Conservation (phyloP, 2,797 vertebrate species). For the Acipenser oxyrinchus region DNA sequence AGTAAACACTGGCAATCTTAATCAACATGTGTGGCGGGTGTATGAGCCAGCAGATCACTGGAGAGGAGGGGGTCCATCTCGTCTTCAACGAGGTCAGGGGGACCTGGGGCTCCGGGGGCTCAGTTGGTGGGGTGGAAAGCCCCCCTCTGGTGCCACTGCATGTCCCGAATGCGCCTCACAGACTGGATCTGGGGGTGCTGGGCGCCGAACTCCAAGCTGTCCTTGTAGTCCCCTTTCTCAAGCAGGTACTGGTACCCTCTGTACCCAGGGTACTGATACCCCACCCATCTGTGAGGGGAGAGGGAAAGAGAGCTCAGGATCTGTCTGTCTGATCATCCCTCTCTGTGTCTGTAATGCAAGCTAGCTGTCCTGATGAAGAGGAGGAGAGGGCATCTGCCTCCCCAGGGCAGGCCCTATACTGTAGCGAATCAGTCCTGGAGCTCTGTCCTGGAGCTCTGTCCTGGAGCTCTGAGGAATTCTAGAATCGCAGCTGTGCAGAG, state of each 20-base stretch:
- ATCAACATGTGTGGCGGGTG: neutral
- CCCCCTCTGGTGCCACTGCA: constrained; percentile 86
- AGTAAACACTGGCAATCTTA: neutral
- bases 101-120: constrained; percentile 3
- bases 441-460: too few species aligned
- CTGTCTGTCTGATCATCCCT: neutral
- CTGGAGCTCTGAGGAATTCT: too few species aligned
- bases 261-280: constrained; percentile 94
- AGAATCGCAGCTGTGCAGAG: too few species aligned
- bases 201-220: constrained; percentile 82
- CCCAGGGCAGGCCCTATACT: too few species aligned
- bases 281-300: constrained; percentile 76
- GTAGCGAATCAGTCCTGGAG: too few species aligned
- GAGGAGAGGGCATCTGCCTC: too few species aligned
- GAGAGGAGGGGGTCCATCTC: constrained; percentile 4
- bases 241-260: constrained; percentile 91
- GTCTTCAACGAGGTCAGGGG: neutral
- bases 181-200: constrained; percentile 93
- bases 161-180: constrained; percentile 87
- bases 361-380: too few species aligned
- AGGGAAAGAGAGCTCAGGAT: constrained; percentile 9
- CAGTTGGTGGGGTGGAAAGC: constrained; percentile 58
- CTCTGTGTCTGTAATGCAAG: neutral
- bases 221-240: constrained; percentile 93
- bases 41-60: neutral